Conservation (phyloP, 2,888 invertebrate species). For the Anticlea derivata region DNA sequence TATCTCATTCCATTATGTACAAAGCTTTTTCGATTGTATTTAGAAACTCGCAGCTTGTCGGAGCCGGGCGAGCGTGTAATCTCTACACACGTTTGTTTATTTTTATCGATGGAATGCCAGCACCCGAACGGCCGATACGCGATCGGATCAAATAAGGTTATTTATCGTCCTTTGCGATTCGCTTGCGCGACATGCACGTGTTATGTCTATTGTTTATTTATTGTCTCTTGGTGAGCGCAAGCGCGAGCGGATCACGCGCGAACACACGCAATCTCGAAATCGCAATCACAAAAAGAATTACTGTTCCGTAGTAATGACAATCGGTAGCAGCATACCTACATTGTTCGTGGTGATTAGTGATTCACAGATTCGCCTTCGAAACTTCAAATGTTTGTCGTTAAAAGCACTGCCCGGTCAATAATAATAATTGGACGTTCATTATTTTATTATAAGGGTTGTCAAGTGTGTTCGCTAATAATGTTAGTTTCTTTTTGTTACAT, state of each 20-base stretch:
- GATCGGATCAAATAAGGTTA: slow-evolving; percentile 50
- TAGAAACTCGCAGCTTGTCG: slow-evolving; percentile 38
- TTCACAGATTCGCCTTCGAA: slow-evolving; percentile 7
- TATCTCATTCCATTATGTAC: slow-evolving; percentile 46
- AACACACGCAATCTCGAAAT: slow-evolving; percentile 34
- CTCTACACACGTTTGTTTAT: slow-evolving; percentile 49
- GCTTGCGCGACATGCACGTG: slow-evolving; percentile 42
- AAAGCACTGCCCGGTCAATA: slow-evolving; percentile 27
- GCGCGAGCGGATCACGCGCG: slow-evolving; percentile 18
- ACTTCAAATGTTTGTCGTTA: slow-evolving; percentile 26
- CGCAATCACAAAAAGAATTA: too few relatives aligned
- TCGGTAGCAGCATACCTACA: not conserved
- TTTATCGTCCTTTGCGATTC: slow-evolving; percentile 47
- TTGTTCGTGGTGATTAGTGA: slow-evolving; percentile 17
- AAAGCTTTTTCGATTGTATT: slow-evolving; percentile 40
- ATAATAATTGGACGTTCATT: slow-evolving; percentile 25
- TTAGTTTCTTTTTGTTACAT: not conserved
- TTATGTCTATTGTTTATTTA: slow-evolving; percentile 47
- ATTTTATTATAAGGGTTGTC: slow-evolving; percentile 25
- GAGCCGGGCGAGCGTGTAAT: slow-evolving; percentile 40
- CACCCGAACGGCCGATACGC: slow-evolving; percentile 38
- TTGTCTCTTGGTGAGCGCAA: slow-evolving; percentile 40
- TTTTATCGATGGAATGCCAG: slow-evolving; percentile 52
- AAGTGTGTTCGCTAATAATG: not conserved
- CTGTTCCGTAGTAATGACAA: slow-evolving; percentile 7